These are phyloP conservation scores for Tenthredo scrophulariae DNA, from an alignment of 2,888 invertebrate genomes.

Conservation along the genomic window DNA sequence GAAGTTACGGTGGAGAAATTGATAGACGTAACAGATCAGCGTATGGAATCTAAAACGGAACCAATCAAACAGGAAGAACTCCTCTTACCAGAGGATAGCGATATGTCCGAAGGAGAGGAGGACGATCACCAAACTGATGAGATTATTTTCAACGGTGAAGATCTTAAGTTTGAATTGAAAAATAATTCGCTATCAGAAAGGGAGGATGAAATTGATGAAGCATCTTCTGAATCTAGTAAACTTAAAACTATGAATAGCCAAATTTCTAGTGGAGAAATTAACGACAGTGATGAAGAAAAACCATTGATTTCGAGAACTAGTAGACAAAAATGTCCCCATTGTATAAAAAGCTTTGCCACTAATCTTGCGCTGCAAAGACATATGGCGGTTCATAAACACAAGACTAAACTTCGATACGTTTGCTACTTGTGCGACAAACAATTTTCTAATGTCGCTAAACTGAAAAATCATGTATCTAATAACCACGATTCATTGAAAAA, in stretches of 20 bases:
- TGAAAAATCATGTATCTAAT: slow-evolving; percentile 66
- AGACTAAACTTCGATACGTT: slow-evolving; percentile 67
- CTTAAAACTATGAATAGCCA: slow-evolving; percentile 46
- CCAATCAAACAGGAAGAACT: slow-evolving; percentile 42
- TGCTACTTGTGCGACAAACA: slow-evolving; percentile 72
- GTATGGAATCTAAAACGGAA: slow-evolving; percentile 24
- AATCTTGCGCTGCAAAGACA: slow-evolving; percentile 68
- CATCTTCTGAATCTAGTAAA: slow-evolving; percentile 31
- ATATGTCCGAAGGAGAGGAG: slow-evolving; percentile 46
- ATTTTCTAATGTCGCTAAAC: slow-evolving; percentile 65
- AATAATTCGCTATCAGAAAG: slow-evolving; percentile 23
- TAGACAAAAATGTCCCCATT: slow-evolving; percentile 68
- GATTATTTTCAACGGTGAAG: slow-evolving; percentile 21
- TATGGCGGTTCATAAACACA: slow-evolving; percentile 65
- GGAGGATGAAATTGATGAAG: slow-evolving; percentile 51
- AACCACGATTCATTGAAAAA: slow-evolving; percentile 61
- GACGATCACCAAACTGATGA: slow-evolving; percentile 11
- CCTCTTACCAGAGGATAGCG: slow-evolving; percentile 39
- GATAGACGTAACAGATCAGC: slow-evolving; percentile 55
- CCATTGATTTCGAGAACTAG: slow-evolving; percentile 68
- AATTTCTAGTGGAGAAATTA: slow-evolving; percentile 50
- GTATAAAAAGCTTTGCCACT: slow-evolving; percentile 69
- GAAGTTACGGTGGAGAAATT: slow-evolving; percentile 54
- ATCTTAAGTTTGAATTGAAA: slow-evolving; percentile 39
- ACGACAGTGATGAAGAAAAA: slow-evolving; percentile 67